Base-by-base conservation (phyloP, 2,888 invertebrate genomes). In the Acrobasis consociella region DNA sequence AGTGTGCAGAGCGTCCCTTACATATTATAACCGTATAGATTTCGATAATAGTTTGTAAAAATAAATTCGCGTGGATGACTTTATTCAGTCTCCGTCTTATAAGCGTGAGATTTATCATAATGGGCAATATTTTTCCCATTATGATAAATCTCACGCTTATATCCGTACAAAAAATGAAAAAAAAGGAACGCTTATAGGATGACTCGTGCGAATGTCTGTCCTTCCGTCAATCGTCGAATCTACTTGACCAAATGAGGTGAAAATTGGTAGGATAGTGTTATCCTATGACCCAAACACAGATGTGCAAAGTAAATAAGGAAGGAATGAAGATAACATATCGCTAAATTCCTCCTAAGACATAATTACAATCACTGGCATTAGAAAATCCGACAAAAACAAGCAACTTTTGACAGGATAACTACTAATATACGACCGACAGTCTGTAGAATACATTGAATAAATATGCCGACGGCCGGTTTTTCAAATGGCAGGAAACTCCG, bases 401-500 rank as follows among this genome's bases (percentile, higher is more conserved):
- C 51, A 22, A 46, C n/a, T 46, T 46, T 46, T 46, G 46, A 46
- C 46, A 46, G 46, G n/a, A 13, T 46, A 46, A 46, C 46, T 13
- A n/a, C 13, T 46, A n/a, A 46, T n/a, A 13, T 46, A 46, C 46
- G 13, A 46, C n/a, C n/a, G 46, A 46, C 13, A 46, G n/a, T n/a
- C 46, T 10, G 46, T n/a, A 46, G 46, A 46, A 46, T n/a, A 46
- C 13, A 46, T 46, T 46, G n/a, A 46, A 46, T 42, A 42, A 42
- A 10, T 46, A 46, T 13, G 13, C 16, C 15, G 13, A 11, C 13
- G 42, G 15, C 17, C 39, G 39, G 42, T 42, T 55, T 31, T 55
- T 56, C 16, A 39, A 56, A 42, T 38, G 42, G 42, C 42, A 56
- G 56, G 56, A 56, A 16, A 42, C 38, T n/a, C 16, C 17, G 16